These are phyloP conservation scores for Diarsia mendica DNA, from an alignment of 2,888 invertebrate genomes.

Conservation along the genomic window DNA sequence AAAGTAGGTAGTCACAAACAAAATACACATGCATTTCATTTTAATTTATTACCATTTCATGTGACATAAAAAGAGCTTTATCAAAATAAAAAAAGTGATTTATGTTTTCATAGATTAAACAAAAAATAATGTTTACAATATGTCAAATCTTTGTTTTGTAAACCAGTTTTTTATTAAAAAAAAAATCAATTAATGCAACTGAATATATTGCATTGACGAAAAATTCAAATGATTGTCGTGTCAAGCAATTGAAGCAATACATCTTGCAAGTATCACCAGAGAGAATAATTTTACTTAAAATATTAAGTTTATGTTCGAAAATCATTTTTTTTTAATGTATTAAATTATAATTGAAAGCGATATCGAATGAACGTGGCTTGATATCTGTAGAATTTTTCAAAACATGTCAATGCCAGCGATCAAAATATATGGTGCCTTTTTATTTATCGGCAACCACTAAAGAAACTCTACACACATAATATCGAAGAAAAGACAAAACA, in stretches of 20 bases:
- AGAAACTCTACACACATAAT: neutral
- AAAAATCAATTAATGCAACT: neutral
- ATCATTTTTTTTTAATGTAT: too few relatives aligned
- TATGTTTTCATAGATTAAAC: neutral
- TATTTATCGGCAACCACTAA: neutral
- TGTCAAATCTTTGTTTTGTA: neutral
- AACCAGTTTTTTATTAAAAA: conserved; percentile 1
- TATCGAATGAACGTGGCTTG: neutral
- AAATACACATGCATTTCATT: neutral
- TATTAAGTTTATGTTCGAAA: too few relatives aligned
- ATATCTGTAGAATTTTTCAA: neutral
- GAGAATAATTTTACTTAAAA: too few relatives aligned
- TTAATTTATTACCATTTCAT: conserved; percentile 10
- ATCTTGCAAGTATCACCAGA: neutral
- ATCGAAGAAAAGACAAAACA: neutral
- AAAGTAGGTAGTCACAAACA: neutral
- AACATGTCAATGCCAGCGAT: neutral
- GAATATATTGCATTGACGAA: neutral
- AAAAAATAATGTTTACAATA: neutral
- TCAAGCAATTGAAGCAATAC: conserved; percentile 2
- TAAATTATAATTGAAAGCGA: too few relatives aligned
- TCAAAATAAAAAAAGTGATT: neutral
- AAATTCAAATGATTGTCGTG: conserved; percentile 15
- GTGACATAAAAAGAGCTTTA: neutral
- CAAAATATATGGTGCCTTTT: neutral